Percentiles rank a stretch among this genome's conserved stretches.
Conservation (phyloP, 2,888 invertebrate genomes). For the Parelbella ahira region DNA sequence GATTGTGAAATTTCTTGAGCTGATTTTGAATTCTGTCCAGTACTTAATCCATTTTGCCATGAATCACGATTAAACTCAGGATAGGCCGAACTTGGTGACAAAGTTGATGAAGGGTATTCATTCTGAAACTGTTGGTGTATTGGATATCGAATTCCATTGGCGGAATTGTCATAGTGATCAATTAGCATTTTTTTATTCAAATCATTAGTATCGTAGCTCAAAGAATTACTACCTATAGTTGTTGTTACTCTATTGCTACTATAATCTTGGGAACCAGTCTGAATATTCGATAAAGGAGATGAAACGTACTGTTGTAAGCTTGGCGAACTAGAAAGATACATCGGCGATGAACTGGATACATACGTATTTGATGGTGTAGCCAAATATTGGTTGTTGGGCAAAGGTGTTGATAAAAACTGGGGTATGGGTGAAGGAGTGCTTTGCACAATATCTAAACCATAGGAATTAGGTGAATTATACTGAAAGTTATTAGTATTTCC, state of each 20-base stretch:
- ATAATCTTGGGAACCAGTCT: constrained; percentile 58
- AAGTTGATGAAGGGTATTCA: constrained; percentile 57
- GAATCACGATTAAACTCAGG: constrained; percentile 49
- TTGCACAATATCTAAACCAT: constrained; percentile 48
- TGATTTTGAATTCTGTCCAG: constrained; percentile 50
- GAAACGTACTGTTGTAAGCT: constrained; percentile 63
- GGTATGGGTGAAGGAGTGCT: constrained; percentile 62
- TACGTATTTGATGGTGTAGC: constrained; percentile 59
- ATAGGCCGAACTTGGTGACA: constrained; percentile 50
- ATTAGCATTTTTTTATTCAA: constrained; percentile 59
- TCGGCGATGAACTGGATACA: constrained; percentile 65
- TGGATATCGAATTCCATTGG: constrained; percentile 61
- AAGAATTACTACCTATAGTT: constrained; percentile 47
- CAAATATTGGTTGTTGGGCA: constrained; percentile 57
- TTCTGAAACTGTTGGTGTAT: constrained; percentile 56
- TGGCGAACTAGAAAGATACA: constrained; percentile 61
- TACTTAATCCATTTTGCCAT: constrained; percentile 56
- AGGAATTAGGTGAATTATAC: constrained; percentile 51
- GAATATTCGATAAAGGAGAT: constrained; percentile 59
- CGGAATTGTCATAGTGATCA: constrained; percentile 70
- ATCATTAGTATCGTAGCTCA: constrained; percentile 50
- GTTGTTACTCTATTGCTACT: constrained; percentile 50
- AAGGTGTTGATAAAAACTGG: constrained; percentile 56
- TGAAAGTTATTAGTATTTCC: constrained; percentile 52
- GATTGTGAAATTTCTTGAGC: constrained; percentile 50